Evolutionary conservation across 2,888 invertebrate genomes (phyloP).

Genomic region (Callyntrura guangdongensis): DNA sequence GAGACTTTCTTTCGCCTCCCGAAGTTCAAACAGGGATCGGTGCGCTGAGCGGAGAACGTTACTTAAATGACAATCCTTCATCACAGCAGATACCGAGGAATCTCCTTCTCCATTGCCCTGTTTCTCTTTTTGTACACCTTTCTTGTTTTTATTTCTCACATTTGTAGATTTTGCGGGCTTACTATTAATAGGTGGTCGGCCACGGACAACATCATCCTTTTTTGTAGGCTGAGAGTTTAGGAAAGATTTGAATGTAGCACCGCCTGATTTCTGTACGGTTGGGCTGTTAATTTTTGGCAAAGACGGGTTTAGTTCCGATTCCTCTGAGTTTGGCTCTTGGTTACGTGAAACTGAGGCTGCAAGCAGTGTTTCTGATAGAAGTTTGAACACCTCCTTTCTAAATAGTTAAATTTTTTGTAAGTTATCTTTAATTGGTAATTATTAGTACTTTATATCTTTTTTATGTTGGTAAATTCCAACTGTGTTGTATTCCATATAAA

Average conservation of each 20-base stretch:
- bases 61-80: conserved; percentile 79
- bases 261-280: not conserved
- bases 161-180: not conserved
- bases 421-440: not conserved
- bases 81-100: not conserved
- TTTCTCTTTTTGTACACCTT: not conserved
- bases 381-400: conserved; percentile 63
- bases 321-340: not conserved
- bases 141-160: conserved; percentile 20
- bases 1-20: conserved; percentile 78
- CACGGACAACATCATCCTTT: not conserved
- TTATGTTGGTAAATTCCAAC: too few species aligned
- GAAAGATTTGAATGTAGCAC: not conserved
- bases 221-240: not conserved
- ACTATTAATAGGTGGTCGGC: not conserved
- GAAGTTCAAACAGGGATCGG: conserved; percentile 77
- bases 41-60: conserved; percentile 81
- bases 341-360: not conserved
- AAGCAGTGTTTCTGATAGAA: conserved; percentile 55
- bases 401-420: not conserved
- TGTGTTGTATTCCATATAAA: too few species aligned
- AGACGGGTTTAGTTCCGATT: not conserved
- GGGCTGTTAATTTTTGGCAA: conserved; percentile 29
- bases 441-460: too few species aligned
- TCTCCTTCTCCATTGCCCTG: not conserved